These are phyloP conservation scores for Sesamia inferens DNA, from an alignment of 2,888 invertebrate genomes.

Conservation along the genomic window DNA sequence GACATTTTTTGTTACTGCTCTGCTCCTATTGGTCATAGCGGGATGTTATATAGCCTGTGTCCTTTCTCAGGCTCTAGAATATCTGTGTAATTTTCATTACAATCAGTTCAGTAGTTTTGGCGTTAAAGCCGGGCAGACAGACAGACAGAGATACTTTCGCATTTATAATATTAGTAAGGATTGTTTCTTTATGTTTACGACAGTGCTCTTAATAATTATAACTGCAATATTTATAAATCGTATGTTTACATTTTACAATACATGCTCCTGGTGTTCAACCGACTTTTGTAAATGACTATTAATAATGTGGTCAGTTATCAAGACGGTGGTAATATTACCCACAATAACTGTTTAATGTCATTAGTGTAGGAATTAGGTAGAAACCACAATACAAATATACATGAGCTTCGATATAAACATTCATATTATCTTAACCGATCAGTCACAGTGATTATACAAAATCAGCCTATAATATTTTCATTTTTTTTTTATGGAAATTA, in stretches of 20 bases:
- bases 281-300: background rate
- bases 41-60: too few species aligned
- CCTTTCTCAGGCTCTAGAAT: too few species aligned
- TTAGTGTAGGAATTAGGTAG: background rate
- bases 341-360: background rate
- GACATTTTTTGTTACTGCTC: too few species aligned
- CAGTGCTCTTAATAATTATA: too few species aligned
- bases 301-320: background rate
- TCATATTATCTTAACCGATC: constrained; percentile 8
- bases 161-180: too few species aligned
- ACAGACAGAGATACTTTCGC: too few species aligned
- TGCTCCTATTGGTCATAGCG: too few species aligned
- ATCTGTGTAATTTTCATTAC: too few species aligned
- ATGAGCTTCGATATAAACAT: background rate
- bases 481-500: constrained; percentile 56
- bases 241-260: background rate
- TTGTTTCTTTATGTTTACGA: too few species aligned
- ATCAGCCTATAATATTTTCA: background rate
- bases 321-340: background rate
- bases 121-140: too few species aligned
- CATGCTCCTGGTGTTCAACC: background rate
- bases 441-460: constrained; percentile 35
- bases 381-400: background rate
- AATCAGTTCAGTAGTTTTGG: too few species aligned
- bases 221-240: too few species aligned